phyloP scores from a whole-genome alignment of 2,113 vertebrate species.

The Willisornis vidua region DNA sequence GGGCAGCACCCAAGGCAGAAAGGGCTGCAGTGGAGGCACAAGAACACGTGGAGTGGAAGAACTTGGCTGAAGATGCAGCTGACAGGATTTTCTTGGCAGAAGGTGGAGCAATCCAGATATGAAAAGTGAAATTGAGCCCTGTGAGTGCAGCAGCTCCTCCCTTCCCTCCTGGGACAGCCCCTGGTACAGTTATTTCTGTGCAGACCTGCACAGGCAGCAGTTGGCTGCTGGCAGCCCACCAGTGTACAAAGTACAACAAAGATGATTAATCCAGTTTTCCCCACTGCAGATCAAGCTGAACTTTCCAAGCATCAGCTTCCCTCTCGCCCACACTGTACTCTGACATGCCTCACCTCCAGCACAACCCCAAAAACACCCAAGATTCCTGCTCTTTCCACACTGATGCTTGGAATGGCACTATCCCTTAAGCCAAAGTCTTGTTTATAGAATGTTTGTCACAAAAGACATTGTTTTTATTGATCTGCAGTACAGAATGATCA shows the following conservation, averaged over 20 bases:
- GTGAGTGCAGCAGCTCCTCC: not conserved
- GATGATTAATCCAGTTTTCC: slow-evolving; percentile 23
- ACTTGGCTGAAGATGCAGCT: not conserved
- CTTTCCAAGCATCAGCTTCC: not conserved
- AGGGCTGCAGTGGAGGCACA: not conserved
- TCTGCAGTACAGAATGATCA: slow-evolving; percentile 24
- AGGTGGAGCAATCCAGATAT: not conserved
- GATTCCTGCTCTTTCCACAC: not conserved
- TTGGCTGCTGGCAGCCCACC: slow-evolving; percentile 49
- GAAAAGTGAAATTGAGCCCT: not conserved
- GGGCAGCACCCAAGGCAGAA: slow-evolving; percentile 5
- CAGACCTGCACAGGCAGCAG: not conserved
- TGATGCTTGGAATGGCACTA: not conserved
- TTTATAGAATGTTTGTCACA: not conserved
- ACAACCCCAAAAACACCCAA: not conserved
- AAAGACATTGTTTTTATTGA: slow-evolving; percentile 26
- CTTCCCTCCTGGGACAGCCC: not conserved
- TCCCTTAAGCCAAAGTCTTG: not conserved
- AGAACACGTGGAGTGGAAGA: not conserved
- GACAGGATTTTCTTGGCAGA: not conserved
- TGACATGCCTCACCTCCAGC: not conserved
- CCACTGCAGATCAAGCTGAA: slow-evolving; percentile 1
- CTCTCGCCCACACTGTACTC: not conserved
- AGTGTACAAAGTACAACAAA: slow-evolving; percentile 26
- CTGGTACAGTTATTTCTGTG: not conserved